A percentile compares a stretch with the other conserved stretches of the same genome.
Evolutionary conservation across 2,888 invertebrate species (phyloP).

Genomic region (Nasonia oneida): DNA sequence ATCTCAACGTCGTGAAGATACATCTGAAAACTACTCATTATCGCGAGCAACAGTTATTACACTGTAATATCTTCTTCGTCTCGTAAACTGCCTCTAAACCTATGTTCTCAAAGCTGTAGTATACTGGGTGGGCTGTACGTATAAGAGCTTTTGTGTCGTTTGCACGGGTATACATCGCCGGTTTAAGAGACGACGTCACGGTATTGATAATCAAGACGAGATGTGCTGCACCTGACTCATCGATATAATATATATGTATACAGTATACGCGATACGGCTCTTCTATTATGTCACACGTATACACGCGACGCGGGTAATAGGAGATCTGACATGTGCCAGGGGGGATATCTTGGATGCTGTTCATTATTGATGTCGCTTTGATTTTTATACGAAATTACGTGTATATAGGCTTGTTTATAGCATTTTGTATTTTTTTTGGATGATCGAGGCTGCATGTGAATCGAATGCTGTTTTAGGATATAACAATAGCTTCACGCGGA

Average conservation of each 20-base stretch:
- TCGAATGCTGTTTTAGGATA: no score
- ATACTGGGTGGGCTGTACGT: no score
- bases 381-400: no score
- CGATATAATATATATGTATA: neutral
- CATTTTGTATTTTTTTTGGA: no score
- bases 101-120: no score
- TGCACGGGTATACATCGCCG: neutral
- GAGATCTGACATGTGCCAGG: neutral
- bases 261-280: neutral
- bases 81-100: no score
- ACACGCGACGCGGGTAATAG: neutral
- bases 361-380: no score
- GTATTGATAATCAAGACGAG: neutral
- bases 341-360: neutral
- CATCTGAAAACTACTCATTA: neutral
- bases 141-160: no score
- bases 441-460: no score
- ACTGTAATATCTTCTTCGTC: no score
- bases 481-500: no score
- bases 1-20: neutral
- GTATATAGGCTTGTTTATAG: no score
- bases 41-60: neutral
- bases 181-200: neutral
- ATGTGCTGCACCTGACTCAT: neutral
- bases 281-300: neutral